Evolutionary conservation across 1,140 invertebrate species (phyloP), one percentile per base, ranked within the genome.

Genomic region (Temnothorax curvispinosus): DNA sequence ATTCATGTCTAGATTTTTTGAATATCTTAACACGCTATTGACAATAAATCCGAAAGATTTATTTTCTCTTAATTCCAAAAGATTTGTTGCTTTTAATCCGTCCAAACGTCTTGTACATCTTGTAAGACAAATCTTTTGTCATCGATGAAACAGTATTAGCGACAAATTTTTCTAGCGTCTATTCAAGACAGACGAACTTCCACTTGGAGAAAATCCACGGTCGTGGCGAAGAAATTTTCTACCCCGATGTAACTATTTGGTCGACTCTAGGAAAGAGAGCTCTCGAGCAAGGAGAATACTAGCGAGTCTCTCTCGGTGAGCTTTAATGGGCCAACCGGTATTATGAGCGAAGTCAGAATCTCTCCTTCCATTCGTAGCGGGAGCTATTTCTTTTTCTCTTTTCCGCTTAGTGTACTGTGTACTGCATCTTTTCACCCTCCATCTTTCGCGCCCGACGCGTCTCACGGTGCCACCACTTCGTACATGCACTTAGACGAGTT

Each of bases 301-400:
- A 62, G 85, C 78, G 65, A 44, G 41, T 50, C 41, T 78, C 72
- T 50, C 41, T 78, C 72, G 78, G 77, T 58, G 64, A 81, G 77
- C 75, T 87, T 88, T 90, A 90, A 90, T 89, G 74, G 60, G 27
- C 78, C 80, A 67, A 90, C 84, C 47, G 65, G 64, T 77, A 88
- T 90, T 90, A 90, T 90, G 87, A 90, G 76, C 64, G 69, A 86
- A 90, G 86, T 86, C 86, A 72, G 76, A 75, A 76, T 52, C 67
- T 47, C 54, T 47, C 54, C 27, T 60, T 47, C 67, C 69, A 60
- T 84, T 56, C 38, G 18, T 35, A 60, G 27, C 38, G 35, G 67
- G 5, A 71, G 35, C 50, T 47, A 72, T 76, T 78, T 78, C 62
- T 76, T 87, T 69, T 62, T 82, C 27, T 52, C 52, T 62, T 85